Percentiles rank a stretch among this genome's conserved stretches.
These are phyloP conservation scores for Camponotus vicinus DNA, from an alignment of 1,140 invertebrate species.

Conservation along the genomic window DNA sequence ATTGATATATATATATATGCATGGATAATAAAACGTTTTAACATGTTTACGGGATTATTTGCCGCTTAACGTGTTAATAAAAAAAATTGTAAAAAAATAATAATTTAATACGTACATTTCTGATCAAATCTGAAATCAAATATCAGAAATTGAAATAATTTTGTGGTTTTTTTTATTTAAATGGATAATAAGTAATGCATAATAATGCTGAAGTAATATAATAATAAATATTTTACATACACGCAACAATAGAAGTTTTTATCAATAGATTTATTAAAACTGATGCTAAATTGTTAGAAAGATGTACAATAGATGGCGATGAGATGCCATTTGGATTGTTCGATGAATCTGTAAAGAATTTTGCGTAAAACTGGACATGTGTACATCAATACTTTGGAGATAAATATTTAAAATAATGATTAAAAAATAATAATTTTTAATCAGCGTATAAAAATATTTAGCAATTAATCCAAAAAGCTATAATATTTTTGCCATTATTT, in stretches of 20 bases:
- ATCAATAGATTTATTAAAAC: conserved; percentile 11
- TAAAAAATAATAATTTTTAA: conserved; percentile 6
- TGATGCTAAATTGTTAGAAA: background rate
- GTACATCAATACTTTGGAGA: background rate
- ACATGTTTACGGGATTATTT: background rate
- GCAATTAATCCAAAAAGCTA: background rate
- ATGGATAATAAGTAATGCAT: too few relatives aligned
- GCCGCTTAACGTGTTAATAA: background rate
- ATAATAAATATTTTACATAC: background rate
- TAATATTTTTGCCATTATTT: background rate
- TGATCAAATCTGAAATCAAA: background rate
- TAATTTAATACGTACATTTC: background rate
- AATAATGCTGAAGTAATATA: background rate
- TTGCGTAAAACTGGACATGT: background rate
- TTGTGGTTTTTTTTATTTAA: background rate
- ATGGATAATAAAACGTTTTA: background rate
- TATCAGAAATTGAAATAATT: background rate
- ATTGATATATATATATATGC: conserved; percentile 17
- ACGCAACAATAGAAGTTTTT: background rate
- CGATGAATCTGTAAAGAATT: background rate
- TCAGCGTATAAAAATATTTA: background rate
- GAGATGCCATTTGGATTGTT: background rate
- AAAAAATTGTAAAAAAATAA: too few relatives aligned
- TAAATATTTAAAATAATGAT: background rate
- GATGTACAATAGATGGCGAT: conserved; percentile 36